Evolutionary conservation across 2,113 vertebrate genomes (phyloP).

Genomic region (Sinocyclocheilus grahami): DNA sequence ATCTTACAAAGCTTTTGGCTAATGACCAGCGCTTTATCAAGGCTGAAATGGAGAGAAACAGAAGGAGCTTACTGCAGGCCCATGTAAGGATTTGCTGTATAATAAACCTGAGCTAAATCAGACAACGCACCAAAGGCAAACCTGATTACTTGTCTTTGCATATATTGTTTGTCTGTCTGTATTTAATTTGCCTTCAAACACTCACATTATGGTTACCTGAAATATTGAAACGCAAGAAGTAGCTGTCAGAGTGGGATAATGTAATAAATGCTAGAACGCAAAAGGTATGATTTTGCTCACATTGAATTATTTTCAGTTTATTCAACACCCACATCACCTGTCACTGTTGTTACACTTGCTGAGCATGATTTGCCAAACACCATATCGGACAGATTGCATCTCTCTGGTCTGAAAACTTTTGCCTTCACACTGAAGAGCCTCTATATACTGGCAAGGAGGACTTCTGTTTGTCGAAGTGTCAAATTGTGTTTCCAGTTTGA

Average conservation of each 20-base stretch:
- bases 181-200: slow-evolving; percentile 2
- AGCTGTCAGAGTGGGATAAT: slow-evolving; percentile 11
- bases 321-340: slow-evolving; percentile 14
- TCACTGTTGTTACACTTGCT: slow-evolving; percentile 21
- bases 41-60: background rate
- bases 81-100: background rate
- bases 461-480: background rate
- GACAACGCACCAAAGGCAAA: background rate
- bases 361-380: slow-evolving; percentile 26
- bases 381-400: slow-evolving; percentile 27
- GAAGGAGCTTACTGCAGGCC: background rate
- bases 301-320: background rate
- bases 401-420: slow-evolving; percentile 24
- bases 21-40: background rate
- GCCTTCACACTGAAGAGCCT: slow-evolving; percentile 1
- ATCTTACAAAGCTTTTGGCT: background rate
- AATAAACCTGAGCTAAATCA: background rate
- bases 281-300: background rate
- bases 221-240: background rate
- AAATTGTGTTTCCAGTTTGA: slow-evolving; percentile 1
- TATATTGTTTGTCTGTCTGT: background rate
- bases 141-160: no score
- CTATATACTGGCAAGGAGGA: background rate
- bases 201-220: background rate
- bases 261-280: background rate